phyloP scores from a whole-genome alignment of 2,888 invertebrate genomes.

The Leptura quadrifasciata region DNA sequence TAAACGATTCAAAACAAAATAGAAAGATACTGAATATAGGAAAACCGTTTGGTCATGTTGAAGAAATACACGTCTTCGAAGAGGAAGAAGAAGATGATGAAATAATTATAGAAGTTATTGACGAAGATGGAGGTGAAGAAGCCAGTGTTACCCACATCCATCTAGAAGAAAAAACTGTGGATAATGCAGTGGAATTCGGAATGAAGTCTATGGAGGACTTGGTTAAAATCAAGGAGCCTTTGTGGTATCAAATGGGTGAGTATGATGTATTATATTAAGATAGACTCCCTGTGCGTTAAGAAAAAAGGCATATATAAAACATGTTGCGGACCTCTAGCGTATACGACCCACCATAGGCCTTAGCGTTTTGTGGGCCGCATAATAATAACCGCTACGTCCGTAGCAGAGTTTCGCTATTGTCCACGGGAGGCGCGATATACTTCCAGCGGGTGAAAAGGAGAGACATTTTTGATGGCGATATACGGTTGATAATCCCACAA shows the following conservation, averaged over 20 bases:
- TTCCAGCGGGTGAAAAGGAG: too few relatives aligned
- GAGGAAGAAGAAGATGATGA: conserved; percentile 21
- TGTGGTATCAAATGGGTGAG: conserved; percentile 79
- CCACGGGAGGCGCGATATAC: too few relatives aligned
- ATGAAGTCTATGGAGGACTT: conserved; percentile 81
- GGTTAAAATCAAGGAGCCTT: conserved; percentile 78
- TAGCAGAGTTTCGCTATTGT: too few relatives aligned
- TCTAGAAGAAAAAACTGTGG: conserved; percentile 73
- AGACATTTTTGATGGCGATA: too few relatives aligned
- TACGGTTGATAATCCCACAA: too few relatives aligned
- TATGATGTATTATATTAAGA: neutral
- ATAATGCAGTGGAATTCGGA: conserved; percentile 82
- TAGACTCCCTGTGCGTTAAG: too few relatives aligned
- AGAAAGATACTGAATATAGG: conserved; percentile 12
- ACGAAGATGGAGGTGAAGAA: conserved; percentile 6
- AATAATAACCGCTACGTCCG: too few relatives aligned
- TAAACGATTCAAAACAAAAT: neutral
- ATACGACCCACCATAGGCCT: too few relatives aligned
- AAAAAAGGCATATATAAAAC: too few relatives aligned
- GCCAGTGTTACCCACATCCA: conserved; percentile 17
- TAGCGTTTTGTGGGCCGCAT: too few relatives aligned
- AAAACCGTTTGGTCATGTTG: conserved; percentile 1
- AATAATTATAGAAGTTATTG: conserved; percentile 25
- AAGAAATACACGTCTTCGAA: conserved; percentile 28
- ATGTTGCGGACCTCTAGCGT: too few relatives aligned